These are phyloP conservation scores for Lophura nycthemera DNA, from an alignment of 2,113 vertebrate species.

Conservation along the genomic window DNA sequence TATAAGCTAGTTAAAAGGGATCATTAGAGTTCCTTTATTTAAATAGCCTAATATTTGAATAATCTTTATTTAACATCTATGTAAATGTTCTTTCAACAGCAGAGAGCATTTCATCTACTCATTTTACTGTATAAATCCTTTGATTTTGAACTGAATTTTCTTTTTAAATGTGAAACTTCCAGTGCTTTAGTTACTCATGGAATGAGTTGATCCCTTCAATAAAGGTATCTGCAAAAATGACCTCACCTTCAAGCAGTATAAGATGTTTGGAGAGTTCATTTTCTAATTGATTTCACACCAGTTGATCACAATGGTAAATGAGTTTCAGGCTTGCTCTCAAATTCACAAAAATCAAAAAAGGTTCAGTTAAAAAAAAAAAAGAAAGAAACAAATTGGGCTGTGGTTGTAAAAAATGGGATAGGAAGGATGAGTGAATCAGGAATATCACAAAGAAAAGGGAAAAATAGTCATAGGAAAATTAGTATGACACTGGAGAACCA, in stretches of 20 bases:
- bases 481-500: constrained; percentile 70
- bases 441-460: constrained; percentile 52
- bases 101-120: background rate
- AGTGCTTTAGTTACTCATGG: background rate
- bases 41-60: background rate
- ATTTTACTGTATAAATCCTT: background rate
- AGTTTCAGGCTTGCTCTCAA: constrained; percentile 76
- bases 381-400: constrained; percentile 18
- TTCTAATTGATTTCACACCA: constrained; percentile 64
- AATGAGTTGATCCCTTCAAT: background rate
- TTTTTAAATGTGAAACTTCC: background rate
- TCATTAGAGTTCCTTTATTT: background rate
- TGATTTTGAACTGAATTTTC: background rate
- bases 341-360: constrained; percentile 68
- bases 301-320: constrained; percentile 80
- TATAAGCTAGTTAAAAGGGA: background rate
- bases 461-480: constrained; percentile 75
- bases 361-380: constrained; percentile 12
- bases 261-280: constrained; percentile 38
- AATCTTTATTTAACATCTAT: background rate
- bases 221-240: constrained; percentile 1
- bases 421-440: constrained; percentile 50
- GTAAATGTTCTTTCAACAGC: background rate
- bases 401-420: constrained; percentile 47
- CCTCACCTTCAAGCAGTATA: constrained; percentile 57